These are phyloP conservation scores for Enteromius anoplus DNA, from an alignment of 2,797 vertebrate species.

Conservation along the genomic window DNA sequence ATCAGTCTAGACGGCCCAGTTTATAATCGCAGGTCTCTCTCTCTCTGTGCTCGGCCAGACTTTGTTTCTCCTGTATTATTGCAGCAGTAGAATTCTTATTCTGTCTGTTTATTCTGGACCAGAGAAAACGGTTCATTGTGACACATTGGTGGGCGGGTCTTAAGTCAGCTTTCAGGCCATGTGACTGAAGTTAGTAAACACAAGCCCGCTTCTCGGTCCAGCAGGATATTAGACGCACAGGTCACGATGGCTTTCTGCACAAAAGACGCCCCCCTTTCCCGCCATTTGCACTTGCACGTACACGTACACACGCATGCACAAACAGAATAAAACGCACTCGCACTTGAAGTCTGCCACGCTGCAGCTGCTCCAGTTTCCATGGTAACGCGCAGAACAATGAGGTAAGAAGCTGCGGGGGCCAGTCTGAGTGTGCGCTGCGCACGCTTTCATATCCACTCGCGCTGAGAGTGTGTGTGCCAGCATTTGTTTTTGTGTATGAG, in stretches of 20 bases:
- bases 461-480: constrained; percentile 54
- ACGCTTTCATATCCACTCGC: constrained; percentile 64
- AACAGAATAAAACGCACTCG: constrained; percentile 75
- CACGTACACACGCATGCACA: constrained; percentile 74
- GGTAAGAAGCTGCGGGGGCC: constrained; percentile 73
- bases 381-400: constrained; percentile 86
- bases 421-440: constrained; percentile 56
- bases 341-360: constrained; percentile 81
- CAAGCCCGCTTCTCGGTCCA: constrained; percentile 73
- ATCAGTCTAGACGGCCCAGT: constrained; percentile 69
- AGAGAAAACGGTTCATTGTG: constrained; percentile 75
- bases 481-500: constrained; percentile 47
- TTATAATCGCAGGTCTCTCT: constrained; percentile 62
- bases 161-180: constrained; percentile 57
- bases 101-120: constrained; percentile 59
- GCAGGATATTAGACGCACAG: constrained; percentile 56
- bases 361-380: constrained; percentile 94
- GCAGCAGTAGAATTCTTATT: constrained; percentile 63
- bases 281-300: constrained; percentile 65
- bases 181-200: constrained; percentile 89
- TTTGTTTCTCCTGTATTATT: constrained; percentile 51
- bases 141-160: constrained; percentile 83
- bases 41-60: neutral
- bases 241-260: constrained; percentile 52
- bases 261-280: constrained; percentile 47